Conservation (phyloP, 2,888 invertebrate genomes). For the Ennomos erosarius region DNA sequence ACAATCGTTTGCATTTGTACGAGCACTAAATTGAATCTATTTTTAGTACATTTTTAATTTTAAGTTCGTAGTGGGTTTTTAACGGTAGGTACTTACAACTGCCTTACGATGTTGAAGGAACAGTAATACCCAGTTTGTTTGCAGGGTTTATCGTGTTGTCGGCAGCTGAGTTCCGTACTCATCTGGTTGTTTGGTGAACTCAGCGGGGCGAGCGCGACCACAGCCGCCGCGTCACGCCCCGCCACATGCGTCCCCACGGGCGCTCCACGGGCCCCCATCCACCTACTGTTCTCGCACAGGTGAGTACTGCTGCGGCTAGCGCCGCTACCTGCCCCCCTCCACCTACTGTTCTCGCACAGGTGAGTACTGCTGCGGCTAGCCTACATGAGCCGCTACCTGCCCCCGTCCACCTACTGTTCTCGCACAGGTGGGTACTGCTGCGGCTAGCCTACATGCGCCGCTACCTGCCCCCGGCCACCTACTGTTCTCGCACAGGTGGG, state of each 20-base stretch:
- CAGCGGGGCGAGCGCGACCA: constrained; percentile 44
- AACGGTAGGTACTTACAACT: no score
- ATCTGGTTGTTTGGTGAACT: constrained; percentile 84
- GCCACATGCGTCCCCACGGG: constrained; percentile 26
- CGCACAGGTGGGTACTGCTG: no score
- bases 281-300: constrained; percentile 74
- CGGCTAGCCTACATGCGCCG: constrained; percentile 5
- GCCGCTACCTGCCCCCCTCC: no score
- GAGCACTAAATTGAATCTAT: not conserved
- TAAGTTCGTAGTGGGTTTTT: not conserved
- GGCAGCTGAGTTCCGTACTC: constrained; percentile 85
- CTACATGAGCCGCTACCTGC: no score
- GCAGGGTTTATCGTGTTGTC: constrained; percentile 85
- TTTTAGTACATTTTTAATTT: no score
- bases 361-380: no score
- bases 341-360: no score
- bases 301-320: constrained; percentile 30
- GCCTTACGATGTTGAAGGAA: no score
- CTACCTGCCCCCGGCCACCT: constrained; percentile 61
- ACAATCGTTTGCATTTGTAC: no score
- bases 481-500: constrained; percentile 71
- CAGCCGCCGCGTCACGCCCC: constrained; percentile 34
- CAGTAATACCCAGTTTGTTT: not conserved
- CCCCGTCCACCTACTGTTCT: no score
- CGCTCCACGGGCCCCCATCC: constrained; percentile 57